These are phyloP conservation scores for Drosophila vallismaia DNA, from an alignment of 2,888 invertebrate genomes.

Conservation along the genomic window DNA sequence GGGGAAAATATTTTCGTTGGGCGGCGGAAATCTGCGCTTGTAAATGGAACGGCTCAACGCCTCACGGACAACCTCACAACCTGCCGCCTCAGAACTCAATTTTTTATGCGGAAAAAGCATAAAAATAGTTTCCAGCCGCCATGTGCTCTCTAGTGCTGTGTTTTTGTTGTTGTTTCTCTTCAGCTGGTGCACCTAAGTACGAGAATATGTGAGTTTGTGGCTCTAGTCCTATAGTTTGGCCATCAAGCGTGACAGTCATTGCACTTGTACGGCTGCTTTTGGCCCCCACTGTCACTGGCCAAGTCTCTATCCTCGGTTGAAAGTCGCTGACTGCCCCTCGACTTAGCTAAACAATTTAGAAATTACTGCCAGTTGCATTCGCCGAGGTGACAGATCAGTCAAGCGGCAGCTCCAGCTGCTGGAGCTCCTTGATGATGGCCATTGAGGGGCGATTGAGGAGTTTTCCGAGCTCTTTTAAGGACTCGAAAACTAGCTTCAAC, in stretches of 20 bases:
- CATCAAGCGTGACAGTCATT: slow-evolving; percentile 55
- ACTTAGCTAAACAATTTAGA: slow-evolving; percentile 49
- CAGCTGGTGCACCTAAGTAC: slow-evolving; percentile 11
- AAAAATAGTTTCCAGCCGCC: slow-evolving; percentile 60
- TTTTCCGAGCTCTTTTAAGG: background rate
- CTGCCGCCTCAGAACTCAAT: slow-evolving; percentile 11
- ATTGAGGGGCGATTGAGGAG: slow-evolving; percentile 21
- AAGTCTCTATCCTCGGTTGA: slow-evolving; percentile 7
- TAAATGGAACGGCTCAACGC: slow-evolving; percentile 57
- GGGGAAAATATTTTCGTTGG: slow-evolving; percentile 41
- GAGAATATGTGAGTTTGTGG: background rate
- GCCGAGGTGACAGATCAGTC: slow-evolving; percentile 34
- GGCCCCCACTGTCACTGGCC: slow-evolving; percentile 26
- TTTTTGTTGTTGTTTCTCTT: slow-evolving; percentile 1
- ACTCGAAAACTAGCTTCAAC: background rate
- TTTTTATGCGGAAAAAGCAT: slow-evolving; percentile 62
- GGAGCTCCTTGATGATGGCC: slow-evolving; percentile 5
- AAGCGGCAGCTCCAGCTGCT: slow-evolving; percentile 39
- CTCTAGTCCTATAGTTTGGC: slow-evolving; percentile 41
- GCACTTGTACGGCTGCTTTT: slow-evolving; percentile 75
- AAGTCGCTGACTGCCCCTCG: slow-evolving; percentile 10
- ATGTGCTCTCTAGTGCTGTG: slow-evolving; percentile 41
- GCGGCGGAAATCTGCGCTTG: slow-evolving; percentile 62
- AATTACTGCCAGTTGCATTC: slow-evolving; percentile 42
- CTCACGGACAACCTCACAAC: slow-evolving; percentile 4